Base-by-base conservation (phyloP, 2,797 vertebrate species). In the Melanotaenia trifasciata region DNA sequence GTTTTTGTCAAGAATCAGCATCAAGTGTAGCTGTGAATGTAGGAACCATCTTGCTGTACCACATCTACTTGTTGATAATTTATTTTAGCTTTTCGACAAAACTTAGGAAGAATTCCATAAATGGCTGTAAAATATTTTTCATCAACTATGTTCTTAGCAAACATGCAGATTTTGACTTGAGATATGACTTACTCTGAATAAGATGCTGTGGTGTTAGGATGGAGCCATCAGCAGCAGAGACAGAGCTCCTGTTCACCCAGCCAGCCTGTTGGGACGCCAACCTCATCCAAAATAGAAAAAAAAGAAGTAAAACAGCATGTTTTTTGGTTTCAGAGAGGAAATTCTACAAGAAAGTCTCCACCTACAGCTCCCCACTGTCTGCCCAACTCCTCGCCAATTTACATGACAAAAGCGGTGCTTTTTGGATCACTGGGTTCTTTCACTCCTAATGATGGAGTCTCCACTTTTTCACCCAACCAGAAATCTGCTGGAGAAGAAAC, bases 401-500 rank as follows among this genome's bases (percentile, higher is more conserved):
- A 85, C 90, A 92, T 87, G 82, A 93, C 85, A 92, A 92, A 89
- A 85, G 74, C 47, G 26, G 67, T 62, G 33, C 82, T 87, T 85
- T 86, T 79, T 75, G 88, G 62, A 83, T 84, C 85, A 89, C 22
- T 87, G 89, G 72, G 63, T 84, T 79, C 80, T 88, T 92, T 91
- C 90, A 87, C 40, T 6, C 63, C 66, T 58, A 59, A 62, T 56
- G 75, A 86, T 80, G 77, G 79, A n/a, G 56, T 64, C 69, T 30
- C 68, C 12, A 43, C 16, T 43, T 13, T 36, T 14, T 12, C 16
- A 10, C 4, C 24, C 62, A 28, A 35, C 68, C 40, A 57, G 68
- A 68, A 76, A 81, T 70, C 58, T 56, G 64, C 61, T 20, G 4
- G 22, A 53, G 22, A 13, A 12, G 22, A 26, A 26, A 53, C 10